Evolutionary conservation across 2,797 vertebrate genomes (phyloP).

Genomic region (Melanogrammus aeglefinus): DNA sequence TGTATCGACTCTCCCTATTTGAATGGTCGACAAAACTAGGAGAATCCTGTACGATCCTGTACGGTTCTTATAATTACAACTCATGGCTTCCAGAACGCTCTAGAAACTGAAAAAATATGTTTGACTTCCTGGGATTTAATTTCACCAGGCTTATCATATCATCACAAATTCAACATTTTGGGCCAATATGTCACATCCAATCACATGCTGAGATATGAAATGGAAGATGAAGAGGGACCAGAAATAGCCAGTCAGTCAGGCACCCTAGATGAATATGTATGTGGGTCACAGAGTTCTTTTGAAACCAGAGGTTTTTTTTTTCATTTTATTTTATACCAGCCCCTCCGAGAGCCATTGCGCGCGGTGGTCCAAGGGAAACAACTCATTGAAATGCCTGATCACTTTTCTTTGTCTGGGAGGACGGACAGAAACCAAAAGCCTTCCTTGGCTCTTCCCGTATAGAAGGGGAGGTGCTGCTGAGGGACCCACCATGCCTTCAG

Average conservation of each 20-base stretch:
- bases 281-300: slow-evolving; percentile 50
- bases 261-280: slow-evolving; percentile 43
- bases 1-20: background rate
- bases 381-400: slow-evolving; percentile 47
- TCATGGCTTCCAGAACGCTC: background rate
- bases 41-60: background rate
- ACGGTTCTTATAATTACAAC: background rate
- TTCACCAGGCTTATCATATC: background rate
- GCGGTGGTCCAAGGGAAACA: slow-evolving; percentile 31
- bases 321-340: background rate
- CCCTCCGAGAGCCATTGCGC: slow-evolving; percentile 10
- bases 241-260: slow-evolving; percentile 61
- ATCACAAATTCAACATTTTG: slow-evolving; percentile 35
- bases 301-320: slow-evolving; percentile 29
- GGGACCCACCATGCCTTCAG: slow-evolving; percentile 32
- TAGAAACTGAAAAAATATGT: background rate
- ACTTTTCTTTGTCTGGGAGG: slow-evolving; percentile 26
- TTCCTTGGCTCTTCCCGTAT: slow-evolving; percentile 31
- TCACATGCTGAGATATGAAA: slow-evolving; percentile 50
- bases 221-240: slow-evolving; percentile 44
- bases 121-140: background rate
- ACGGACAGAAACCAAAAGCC: slow-evolving; percentile 18
- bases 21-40: background rate
- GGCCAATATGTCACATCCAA: slow-evolving; percentile 40
- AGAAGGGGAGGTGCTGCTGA: background rate